Base-by-base conservation (phyloP, 2,113 vertebrate species). In the Callorhinus ursinus region DNA sequence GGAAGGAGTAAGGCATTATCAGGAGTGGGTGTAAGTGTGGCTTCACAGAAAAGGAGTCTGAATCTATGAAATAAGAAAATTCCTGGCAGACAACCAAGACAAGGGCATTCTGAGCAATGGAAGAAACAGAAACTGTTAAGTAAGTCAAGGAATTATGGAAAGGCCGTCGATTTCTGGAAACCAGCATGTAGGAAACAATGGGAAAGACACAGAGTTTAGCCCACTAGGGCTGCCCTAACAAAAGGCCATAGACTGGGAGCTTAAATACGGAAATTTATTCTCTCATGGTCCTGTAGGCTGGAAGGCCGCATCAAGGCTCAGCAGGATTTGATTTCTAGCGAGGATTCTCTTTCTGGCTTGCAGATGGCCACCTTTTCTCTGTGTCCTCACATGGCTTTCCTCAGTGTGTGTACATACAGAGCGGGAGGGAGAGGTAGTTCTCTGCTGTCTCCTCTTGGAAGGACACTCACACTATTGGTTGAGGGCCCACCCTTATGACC, bases 131-230 rank as follows among this genome's bases (percentile, higher is more conserved):
- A 11, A 10, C 4, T 24, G 2, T 33, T 63, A 63, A 18, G 15
- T 31, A 51, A 90, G 72, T 15, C 7, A 26, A 61, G 61, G 18
- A 36, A 31, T 59, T 65, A 9, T 11, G 24, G 81, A 65, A 21
- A 22, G 7, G 4, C 2, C 24, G 22, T 21, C 2, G 2, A 49
- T 87, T 72, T 90, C 18, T 84, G 63, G 28, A 93, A 59, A 65
- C 3, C 10, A 72, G 22, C 33, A 51, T 72, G 26, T 51, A 26
- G 5, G 8, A 12, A 36, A 55, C n/a, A 55, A 33, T 19, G n/a
- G 2, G 36, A n/a, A 71, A 12, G 11, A 36, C 15, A 5, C 7
- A 1, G 6, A 15, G 1, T 28, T 67, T 22, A 7, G 11, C 51
- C 46, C 4, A 5, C 7, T 22, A 11, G 3, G 51, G 61, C 7